Conservation (phyloP, 2,113 vertebrate genomes). For the Corythornis madagascariensis region DNA sequence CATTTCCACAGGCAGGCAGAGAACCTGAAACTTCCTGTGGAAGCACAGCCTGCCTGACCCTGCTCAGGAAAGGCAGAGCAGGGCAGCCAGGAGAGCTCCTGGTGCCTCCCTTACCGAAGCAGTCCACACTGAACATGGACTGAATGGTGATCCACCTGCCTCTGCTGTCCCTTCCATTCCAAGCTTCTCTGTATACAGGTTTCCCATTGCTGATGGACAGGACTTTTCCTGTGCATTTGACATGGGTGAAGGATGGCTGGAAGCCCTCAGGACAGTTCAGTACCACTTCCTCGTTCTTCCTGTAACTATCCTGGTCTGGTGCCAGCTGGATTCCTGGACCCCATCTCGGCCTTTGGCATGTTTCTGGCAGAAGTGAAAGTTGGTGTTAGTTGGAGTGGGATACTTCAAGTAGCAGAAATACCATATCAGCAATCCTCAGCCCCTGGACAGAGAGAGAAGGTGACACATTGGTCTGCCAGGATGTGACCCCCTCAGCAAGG, state of each 20-base stretch:
- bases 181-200: neutral
- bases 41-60: neutral
- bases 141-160: neutral
- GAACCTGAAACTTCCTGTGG: neutral
- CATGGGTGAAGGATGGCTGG: neutral
- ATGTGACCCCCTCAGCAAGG: accelerated
- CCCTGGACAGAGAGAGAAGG: neutral
- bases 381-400: neutral
- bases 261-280: neutral
- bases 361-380: neutral
- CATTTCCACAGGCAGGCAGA: neutral
- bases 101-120: neutral
- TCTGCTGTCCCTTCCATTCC: neutral
- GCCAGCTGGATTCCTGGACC: neutral
- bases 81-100: neutral
- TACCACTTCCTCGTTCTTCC: neutral
- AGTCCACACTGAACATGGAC: neutral
- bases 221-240: neutral
- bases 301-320: neutral
- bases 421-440: neutral
- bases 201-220: accelerated
- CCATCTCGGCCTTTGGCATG: neutral
- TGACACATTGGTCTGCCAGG: neutral
- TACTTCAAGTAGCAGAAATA: neutral
- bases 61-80: neutral